Percentiles rank a stretch among this genome's conserved stretches.
phyloP scores from a whole-genome alignment of 2,888 invertebrate genomes.

The Arrhopalites spinosus region DNA sequence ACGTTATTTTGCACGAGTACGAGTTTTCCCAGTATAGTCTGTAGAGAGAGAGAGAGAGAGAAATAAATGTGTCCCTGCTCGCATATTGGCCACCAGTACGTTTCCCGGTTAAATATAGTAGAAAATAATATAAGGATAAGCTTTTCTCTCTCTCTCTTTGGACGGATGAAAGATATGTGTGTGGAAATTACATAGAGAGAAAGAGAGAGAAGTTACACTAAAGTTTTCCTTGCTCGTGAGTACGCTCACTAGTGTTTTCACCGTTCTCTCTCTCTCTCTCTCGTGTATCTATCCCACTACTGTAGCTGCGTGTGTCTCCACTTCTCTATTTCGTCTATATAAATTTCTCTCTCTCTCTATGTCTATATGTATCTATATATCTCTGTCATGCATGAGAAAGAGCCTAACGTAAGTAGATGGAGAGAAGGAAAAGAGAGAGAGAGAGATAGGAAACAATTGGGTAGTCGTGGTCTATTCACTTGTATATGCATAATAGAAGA shows the following conservation, averaged over 20 bases:
- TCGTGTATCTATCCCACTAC: not conserved
- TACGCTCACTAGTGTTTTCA: constrained; percentile 24
- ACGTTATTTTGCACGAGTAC: not conserved
- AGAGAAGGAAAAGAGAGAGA: not conserved
- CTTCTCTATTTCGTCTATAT: not conserved
- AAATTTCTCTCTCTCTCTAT: too few relatives aligned
- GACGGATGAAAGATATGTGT: constrained; percentile 3
- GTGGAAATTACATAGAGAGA: constrained; percentile 25
- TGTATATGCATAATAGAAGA: not conserved
- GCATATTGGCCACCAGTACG: constrained; percentile 18
- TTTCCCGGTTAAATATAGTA: constrained; percentile 12
- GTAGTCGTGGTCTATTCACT: constrained; percentile 29
- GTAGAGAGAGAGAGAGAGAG: constrained; percentile 12
- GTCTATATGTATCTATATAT: not conserved
- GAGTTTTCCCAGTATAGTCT: not conserved
- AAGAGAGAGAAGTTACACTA: constrained; percentile 21
- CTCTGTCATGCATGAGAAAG: constrained; percentile 27
- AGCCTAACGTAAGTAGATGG: not conserved
- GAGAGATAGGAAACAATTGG: constrained; percentile 34
- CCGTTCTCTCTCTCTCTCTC: constrained; percentile 23
- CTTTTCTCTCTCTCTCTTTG: not conserved
- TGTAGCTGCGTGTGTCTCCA: not conserved
- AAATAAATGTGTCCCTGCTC: constrained; percentile 29
- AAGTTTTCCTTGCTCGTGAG: constrained; percentile 21
- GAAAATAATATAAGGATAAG: constrained; percentile 17